phyloP scores from a whole-genome alignment of 2,888 invertebrate species.

The Lochmaea capreae region DNA sequence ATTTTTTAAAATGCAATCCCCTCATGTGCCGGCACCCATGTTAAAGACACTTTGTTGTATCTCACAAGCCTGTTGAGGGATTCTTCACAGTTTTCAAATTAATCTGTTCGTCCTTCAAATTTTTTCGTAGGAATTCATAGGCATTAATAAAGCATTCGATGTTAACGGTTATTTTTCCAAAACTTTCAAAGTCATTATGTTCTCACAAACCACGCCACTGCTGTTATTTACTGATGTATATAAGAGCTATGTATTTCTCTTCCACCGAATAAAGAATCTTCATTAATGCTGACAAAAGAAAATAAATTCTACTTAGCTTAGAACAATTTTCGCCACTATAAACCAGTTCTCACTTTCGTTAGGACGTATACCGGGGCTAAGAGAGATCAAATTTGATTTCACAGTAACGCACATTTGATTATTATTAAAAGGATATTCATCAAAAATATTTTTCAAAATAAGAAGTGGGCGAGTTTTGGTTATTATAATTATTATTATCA shows the following conservation, averaged over 20 bases:
- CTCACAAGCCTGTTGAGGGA: too few relatives aligned
- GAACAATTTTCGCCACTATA: background rate
- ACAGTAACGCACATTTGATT: background rate
- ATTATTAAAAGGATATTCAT: background rate
- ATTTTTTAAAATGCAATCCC: too few relatives aligned
- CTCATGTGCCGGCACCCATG: too few relatives aligned
- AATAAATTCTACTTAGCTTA: background rate
- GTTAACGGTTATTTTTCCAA: too few relatives aligned
- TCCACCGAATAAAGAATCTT: background rate
- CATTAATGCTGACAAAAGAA: slow-evolving; percentile 7
- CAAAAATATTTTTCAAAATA: too few relatives aligned
- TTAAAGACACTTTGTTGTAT: too few relatives aligned
- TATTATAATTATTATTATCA: too few relatives aligned
- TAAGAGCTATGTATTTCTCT: background rate
- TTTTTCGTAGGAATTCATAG: too few relatives aligned
- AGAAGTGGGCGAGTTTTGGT: too few relatives aligned
- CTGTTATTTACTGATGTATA: background rate
- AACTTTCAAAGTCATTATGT: background rate
- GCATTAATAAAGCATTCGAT: too few relatives aligned
- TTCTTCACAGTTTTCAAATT: too few relatives aligned
- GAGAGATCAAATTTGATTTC: background rate
- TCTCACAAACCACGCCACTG: background rate
- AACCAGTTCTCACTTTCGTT: background rate
- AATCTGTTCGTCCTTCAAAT: too few relatives aligned
- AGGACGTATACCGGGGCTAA: background rate